These are phyloP conservation scores for Cherax destructor DNA, from an alignment of 1,140 invertebrate genomes.

Conservation along the genomic window DNA sequence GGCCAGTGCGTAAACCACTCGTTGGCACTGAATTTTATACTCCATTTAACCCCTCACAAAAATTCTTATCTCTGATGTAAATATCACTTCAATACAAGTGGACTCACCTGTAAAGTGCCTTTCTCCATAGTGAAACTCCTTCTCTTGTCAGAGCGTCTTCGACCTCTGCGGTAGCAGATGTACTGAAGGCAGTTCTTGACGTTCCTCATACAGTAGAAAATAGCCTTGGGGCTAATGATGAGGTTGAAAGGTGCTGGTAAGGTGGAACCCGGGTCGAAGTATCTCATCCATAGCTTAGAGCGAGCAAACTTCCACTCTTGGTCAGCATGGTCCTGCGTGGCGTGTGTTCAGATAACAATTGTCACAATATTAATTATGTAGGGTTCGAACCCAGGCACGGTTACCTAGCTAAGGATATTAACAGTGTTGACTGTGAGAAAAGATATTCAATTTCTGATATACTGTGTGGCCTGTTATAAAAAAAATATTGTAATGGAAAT, in stretches of 20 bases:
- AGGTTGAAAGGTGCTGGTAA: conserved; percentile 80
- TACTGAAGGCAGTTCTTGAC: conserved; percentile 73
- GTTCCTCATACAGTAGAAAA: conserved; percentile 76
- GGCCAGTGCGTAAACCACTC: too few species aligned
- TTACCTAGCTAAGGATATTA: neutral
- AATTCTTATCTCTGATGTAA: neutral
- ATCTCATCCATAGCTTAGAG: conserved; percentile 80
- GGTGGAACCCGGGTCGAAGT: conserved; percentile 79
- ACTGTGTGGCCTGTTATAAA: too few species aligned
- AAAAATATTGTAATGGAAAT: too few species aligned
- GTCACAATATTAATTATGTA: neutral
- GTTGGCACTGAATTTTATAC: too few species aligned
- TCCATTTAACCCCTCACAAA: too few species aligned
- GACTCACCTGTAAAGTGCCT: conserved; percentile 45
- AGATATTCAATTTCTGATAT: too few species aligned
- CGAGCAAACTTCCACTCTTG: conserved; percentile 81
- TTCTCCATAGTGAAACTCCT: conserved; percentile 64
- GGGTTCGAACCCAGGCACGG: neutral
- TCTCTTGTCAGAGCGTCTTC: conserved; percentile 36
- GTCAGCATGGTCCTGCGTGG: conserved; percentile 78
- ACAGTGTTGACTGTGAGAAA: too few species aligned
- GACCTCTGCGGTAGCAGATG: conserved; percentile 52
- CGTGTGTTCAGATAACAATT: neutral
- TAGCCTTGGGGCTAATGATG: conserved; percentile 79
- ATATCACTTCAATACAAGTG: neutral